Evolutionary conservation across 2,797 vertebrate genomes (phyloP), one percentile per base, ranked within the genome.

Genomic region (Sebastes steindachneri): DNA sequence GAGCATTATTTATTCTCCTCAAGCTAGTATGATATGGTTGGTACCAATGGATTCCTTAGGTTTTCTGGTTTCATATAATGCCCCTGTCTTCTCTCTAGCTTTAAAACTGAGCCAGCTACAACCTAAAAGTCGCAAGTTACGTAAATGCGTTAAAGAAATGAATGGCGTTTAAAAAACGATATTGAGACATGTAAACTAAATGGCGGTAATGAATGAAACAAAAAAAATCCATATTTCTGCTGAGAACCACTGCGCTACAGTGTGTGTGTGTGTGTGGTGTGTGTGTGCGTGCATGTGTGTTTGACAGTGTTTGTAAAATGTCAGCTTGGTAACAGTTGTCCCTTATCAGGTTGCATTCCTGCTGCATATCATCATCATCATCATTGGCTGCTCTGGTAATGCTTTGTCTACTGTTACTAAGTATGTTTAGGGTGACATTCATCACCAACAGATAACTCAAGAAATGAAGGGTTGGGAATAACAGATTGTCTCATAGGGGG

Each of bases 321-420:
- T 68, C 74, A 60, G 64, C 85, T 68, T 77, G 57, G 75, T 66
- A 87, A 85, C 89, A 88, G 89, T 93, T 88, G 88, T 86, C 68
- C 51, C 72, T 92, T 92, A 92, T 92, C 85, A 79, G 73, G 83
- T 90, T 91, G 82, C 91, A 92, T 94, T 91, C 91, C 86, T 76
- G 60, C 78, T 75, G 59, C 66, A 73, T 88, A 64, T 86, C 86
- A 87, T 70, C 72, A 28, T 89, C 84, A 23, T 89, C 85, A 80
- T 66, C 74, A 62, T 53, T 68, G 37, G 68, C 85, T 79, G 66
- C 41, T 48, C 83, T 85, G 68, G 78, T 80, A 59, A 83, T 69
- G 54, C 69, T 89, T 75, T 84, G 73, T 87, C 70, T 83, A 25
- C 23, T 23, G 57, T 77, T 76, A 74, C 70, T n/a, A 2, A 23